These are phyloP conservation scores for Panagrolaimus sp. DNA, from an alignment of 1,140 invertebrate genomes.

Conservation along the genomic window DNA sequence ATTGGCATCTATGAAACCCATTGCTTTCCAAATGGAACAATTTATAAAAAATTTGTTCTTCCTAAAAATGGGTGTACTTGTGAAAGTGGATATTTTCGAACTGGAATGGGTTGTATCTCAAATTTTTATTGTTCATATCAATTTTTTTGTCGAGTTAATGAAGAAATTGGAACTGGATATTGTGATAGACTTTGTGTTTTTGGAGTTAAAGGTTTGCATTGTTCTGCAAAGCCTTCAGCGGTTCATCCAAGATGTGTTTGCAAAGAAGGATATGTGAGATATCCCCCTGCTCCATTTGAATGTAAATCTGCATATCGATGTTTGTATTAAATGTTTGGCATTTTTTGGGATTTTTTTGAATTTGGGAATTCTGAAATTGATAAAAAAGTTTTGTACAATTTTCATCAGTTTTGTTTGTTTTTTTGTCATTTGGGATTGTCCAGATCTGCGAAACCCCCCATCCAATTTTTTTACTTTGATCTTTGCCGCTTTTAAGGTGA, in stretches of 20 bases:
- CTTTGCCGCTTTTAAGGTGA: constrained; percentile 2
- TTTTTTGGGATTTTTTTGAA: too few species aligned
- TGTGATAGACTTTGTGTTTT: constrained; percentile 9
- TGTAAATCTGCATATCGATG: constrained; percentile 3
- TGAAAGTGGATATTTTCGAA: background rate
- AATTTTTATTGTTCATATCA: constrained; percentile 1
- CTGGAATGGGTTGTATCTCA: background rate
- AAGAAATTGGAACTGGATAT: background rate
- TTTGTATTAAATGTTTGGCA: background rate
- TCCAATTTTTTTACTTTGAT: background rate
- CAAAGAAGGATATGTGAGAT: background rate
- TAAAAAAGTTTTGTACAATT: background rate
- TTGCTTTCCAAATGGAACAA: background rate
- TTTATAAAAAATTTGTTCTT: background rate
- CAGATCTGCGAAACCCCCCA: background rate
- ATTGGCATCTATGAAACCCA: background rate
- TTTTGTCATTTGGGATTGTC: background rate
- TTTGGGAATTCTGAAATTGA: too few species aligned
- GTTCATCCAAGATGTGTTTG: background rate
- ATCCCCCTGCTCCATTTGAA: background rate
- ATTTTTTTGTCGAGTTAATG: background rate
- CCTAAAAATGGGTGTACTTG: background rate
- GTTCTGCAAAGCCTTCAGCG: background rate
- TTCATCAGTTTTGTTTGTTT: background rate
- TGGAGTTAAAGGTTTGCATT: background rate